Conservation (phyloP, 2,113 vertebrate species). For the Eurystomus gularis region DNA sequence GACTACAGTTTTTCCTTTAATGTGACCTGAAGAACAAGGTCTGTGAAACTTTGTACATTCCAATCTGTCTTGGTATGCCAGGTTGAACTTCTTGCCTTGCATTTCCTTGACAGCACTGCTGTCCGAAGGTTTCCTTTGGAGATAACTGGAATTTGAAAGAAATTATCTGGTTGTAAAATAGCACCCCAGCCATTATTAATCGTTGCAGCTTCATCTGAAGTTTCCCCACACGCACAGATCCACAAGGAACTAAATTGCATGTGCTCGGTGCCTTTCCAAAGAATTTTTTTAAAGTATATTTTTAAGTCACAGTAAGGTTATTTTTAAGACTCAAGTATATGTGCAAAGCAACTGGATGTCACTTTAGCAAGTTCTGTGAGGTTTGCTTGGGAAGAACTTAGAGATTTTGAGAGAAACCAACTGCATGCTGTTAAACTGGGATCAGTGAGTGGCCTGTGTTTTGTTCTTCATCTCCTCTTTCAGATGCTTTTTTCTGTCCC, state of each 20-base stretch:
- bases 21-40: conserved; percentile 22
- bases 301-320: not conserved
- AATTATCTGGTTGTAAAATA: not conserved
- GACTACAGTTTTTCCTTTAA: not conserved
- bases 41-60: not conserved
- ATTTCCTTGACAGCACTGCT: not conserved
- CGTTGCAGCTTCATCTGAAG: not conserved
- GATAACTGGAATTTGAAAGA: conserved; percentile 33
- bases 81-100: not conserved
- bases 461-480: not conserved
- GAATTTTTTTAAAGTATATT: not conserved
- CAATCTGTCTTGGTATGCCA: not conserved
- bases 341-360: not conserved
- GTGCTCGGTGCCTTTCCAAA: not conserved
- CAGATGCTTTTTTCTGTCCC: not conserved
- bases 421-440: not conserved
- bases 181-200: not conserved
- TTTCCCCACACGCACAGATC: not conserved
- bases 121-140: not conserved
- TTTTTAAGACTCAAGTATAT: not conserved
- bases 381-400: not conserved
- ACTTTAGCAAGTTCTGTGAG: not conserved
- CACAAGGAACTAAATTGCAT: not conserved
- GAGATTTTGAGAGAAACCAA: not conserved
- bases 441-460: not conserved